Base-by-base conservation (phyloP, 2,888 invertebrate genomes). In the Petrolisthes cinctipes region DNA sequence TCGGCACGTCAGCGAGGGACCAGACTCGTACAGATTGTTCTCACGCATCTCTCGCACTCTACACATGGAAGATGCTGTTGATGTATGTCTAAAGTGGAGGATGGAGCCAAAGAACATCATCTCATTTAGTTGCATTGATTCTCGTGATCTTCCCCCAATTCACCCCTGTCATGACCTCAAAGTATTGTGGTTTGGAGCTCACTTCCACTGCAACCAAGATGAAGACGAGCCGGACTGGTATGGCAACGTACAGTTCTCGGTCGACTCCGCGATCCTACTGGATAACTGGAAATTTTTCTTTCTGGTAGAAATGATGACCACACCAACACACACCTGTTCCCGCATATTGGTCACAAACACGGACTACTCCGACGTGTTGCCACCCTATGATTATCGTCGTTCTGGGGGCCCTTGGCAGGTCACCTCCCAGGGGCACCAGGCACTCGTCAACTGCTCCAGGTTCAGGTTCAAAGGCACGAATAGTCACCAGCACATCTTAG, bases 161-260 rank as follows among this genome's bases (percentile, higher is more conserved):
- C 86, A 86, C 20, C 86, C 86, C 7, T 86, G 86, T 78, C 56
- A 53, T 6, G 61, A 71, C 17, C 57, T 86, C 11, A 83, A 71
- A n/a, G 79, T 86, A 6, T 57, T 86, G 37, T 86, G 86, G 86
- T 86, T 86, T 76, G 61, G 82, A 6, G 68, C 83, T 37, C 14
- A 56, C 6, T n/a, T 75, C 37, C 9, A 53, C 14, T 20, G 20
- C 14, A 61, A 37, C 17, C 54, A 78, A 11, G 80, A 80, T 20
- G 80, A 87, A 14, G 80, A 87, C 11, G 57, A 66, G 14, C 80
- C 71, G 4, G 76, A 87, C 80, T 87, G 87, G 87, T 87, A 87
- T 54, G 87, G 87, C 79, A 87, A 87, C 61, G 87, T 87, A 23
- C 78, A 87, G 61, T 87, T 87, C 75, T 79, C 87, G 20, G 73